Evolutionary conservation across 2,113 vertebrate genomes (phyloP).

Genomic region (Centropristis striata): DNA sequence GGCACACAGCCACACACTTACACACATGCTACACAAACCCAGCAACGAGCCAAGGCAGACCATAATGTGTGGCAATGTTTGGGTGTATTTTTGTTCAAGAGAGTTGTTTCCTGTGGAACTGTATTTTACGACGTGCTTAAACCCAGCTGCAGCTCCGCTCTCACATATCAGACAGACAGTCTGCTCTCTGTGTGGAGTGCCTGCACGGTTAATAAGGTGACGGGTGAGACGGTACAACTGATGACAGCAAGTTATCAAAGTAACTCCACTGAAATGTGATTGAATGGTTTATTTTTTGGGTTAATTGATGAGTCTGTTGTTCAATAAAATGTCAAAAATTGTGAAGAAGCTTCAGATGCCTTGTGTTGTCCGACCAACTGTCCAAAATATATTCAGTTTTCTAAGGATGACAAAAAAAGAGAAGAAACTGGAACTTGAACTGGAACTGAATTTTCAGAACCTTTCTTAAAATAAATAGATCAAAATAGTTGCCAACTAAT

Average conservation of each 20-base stretch:
- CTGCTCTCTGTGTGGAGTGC: conserved; percentile 20
- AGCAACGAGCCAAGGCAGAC: conserved; percentile 29
- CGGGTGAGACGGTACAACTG: conserved; percentile 20
- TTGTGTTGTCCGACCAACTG: neutral
- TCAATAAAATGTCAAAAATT: neutral
- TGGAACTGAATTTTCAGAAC: neutral
- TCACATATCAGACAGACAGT: conserved; percentile 48
- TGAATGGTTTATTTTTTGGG: neutral
- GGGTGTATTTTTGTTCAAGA: conserved; percentile 70
- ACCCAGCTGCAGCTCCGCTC: conserved; percentile 61
- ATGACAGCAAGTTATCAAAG: conserved; percentile 40
- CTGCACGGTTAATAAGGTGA: conserved; percentile 34
- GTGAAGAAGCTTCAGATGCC: neutral
- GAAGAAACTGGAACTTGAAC: neutral
- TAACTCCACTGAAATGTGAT: neutral
- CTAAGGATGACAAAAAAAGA: neutral
- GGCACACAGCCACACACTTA: conserved; percentile 21
- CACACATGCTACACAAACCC: conserved; percentile 43
- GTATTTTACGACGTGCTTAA: conserved; percentile 71
- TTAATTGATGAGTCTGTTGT: neutral
- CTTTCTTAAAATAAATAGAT: neutral
- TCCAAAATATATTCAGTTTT: neutral
- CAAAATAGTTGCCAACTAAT: too few relatives aligned
- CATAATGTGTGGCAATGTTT: conserved; percentile 60
- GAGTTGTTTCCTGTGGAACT: conserved; percentile 67